A percentile compares a stretch with the other conserved stretches of the same genome.
phyloP scores from a whole-genome alignment of 1,140 invertebrate genomes.

The Eciton burchellii region DNA sequence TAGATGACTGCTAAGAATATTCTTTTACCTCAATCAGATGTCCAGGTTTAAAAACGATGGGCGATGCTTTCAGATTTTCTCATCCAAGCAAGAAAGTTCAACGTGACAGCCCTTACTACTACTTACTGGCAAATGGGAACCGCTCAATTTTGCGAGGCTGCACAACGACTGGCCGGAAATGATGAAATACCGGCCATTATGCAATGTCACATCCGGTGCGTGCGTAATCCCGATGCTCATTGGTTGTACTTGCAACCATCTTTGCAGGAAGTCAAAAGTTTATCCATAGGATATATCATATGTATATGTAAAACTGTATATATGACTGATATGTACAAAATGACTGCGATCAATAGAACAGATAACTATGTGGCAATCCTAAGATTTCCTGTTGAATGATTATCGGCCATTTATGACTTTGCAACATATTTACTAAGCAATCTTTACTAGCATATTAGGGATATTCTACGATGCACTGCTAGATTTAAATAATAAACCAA shows the following conservation, averaged over 20 bases:
- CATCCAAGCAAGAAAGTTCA: no score
- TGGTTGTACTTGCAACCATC: not conserved
- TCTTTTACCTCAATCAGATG: conserved; percentile 6
- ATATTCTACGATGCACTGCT: no score
- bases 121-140: no score
- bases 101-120: not conserved
- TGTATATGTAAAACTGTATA: no score
- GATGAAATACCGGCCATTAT: not conserved
- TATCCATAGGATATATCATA: not conserved
- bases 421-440: no score
- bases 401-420: no score
- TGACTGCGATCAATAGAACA: no score
- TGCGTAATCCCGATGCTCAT: not conserved
- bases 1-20: not conserved
- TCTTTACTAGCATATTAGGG: no score
- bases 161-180: conserved; percentile 15
- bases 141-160: not conserved
- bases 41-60: not conserved
- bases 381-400: no score
- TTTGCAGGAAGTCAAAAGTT: not conserved
- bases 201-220: not conserved
- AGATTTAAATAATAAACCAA: no score
- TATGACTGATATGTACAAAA: no score
- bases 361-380: no score
- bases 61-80: conserved; percentile 17